Conservation (phyloP, 1,140 invertebrate species). For the Drosophila malerkotliana region DNA sequence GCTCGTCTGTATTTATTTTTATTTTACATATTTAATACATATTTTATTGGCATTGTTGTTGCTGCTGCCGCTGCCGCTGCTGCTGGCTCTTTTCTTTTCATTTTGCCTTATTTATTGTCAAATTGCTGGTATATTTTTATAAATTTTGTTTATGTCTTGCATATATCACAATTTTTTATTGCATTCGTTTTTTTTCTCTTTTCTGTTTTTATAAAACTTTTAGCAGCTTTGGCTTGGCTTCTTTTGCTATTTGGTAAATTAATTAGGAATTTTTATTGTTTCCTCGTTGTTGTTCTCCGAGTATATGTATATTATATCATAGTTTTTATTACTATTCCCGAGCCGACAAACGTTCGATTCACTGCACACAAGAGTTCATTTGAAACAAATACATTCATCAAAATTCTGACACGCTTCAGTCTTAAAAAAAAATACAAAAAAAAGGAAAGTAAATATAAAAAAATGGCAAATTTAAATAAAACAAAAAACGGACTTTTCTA, state of each 20-base stretch:
- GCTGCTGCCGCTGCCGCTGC: conserved; percentile 4
- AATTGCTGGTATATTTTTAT: conserved; percentile 55
- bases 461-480: conserved; percentile 43
- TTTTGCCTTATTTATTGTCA: conserved; percentile 62
- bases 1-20: conserved; percentile 55
- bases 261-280: conserved; percentile 74
- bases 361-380: conserved; percentile 53
- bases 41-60: conserved; percentile 47
- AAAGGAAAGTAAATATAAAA: conserved; percentile 54
- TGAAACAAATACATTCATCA: conserved; percentile 68
- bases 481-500: conserved; percentile 53
- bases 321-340: conserved; percentile 41
- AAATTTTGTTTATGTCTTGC: conserved; percentile 63
- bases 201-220: conserved; percentile 15
- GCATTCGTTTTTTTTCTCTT: conserved; percentile 39
- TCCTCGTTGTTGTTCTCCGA: conserved; percentile 52
- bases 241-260: conserved; percentile 52
- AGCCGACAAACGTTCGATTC: conserved; percentile 62
- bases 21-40: conserved; percentile 54
- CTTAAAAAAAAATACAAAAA: conserved; percentile 30
- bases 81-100: conserved; percentile 10
- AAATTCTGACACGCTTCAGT: conserved; percentile 77
- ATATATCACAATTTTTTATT: conserved; percentile 68
- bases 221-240: conserved; percentile 44
- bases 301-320: conserved; percentile 66